Evolutionary conservation across 1,140 invertebrate species (phyloP).

Genomic region (Brachionus calyciflorus): DNA sequence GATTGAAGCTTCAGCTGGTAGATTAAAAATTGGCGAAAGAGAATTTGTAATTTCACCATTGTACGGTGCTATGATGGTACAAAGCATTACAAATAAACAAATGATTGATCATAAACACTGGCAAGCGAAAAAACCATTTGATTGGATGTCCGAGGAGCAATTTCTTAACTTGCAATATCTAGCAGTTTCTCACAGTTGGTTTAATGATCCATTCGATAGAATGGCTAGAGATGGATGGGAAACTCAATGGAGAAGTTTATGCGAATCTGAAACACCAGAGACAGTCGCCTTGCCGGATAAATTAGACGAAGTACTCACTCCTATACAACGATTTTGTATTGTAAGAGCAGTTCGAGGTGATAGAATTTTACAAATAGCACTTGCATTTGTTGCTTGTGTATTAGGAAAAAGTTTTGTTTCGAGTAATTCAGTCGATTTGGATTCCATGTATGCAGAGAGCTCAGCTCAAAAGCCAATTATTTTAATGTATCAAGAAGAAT

Average conservation of each 20-base stretch:
- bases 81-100: slow-evolving; percentile 1
- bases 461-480: slow-evolving; percentile 54
- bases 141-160: slow-evolving; percentile 61
- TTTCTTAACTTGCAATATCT: slow-evolving; percentile 58
- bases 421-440: background rate
- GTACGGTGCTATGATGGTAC: slow-evolving; percentile 50
- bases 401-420: slow-evolving; percentile 48
- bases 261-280: slow-evolving; percentile 58
- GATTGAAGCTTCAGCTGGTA: slow-evolving; percentile 55
- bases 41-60: slow-evolving; percentile 59
- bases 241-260: slow-evolving; percentile 59
- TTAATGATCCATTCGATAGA: slow-evolving; percentile 57
- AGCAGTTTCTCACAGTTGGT: slow-evolving; percentile 47
- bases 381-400: slow-evolving; percentile 54
- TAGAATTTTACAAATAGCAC: slow-evolving; percentile 55
- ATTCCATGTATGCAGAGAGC: slow-evolving; percentile 50
- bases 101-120: slow-evolving; percentile 47
- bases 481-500: slow-evolving; percentile 53
- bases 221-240: slow-evolving; percentile 59
- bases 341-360: slow-evolving; percentile 57
- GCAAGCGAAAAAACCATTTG: slow-evolving; percentile 60
- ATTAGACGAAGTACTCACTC: slow-evolving; percentile 54
- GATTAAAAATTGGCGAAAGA: slow-evolving; percentile 52
- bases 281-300: slow-evolving; percentile 55
- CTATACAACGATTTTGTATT: slow-evolving; percentile 57